Base-by-base conservation (phyloP, 1,140 invertebrate species). In the Cotesia vestalis region DNA sequence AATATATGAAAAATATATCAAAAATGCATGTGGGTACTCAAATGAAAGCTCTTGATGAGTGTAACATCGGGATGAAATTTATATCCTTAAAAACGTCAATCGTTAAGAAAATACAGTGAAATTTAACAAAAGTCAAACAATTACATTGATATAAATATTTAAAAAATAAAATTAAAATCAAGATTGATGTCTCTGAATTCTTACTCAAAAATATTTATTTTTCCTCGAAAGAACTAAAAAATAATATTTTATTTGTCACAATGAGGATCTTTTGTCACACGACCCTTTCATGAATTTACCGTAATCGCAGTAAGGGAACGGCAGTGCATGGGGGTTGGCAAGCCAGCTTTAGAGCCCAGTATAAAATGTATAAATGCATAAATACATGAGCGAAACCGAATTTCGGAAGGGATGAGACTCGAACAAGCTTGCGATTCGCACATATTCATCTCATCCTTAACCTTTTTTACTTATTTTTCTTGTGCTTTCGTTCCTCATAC, bases 281-380 rank as follows among this genome's bases (percentile, higher is more conserved):
- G 69, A 71, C 69, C 62, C 61, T 71, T 71, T 71, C 69, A 57
- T 71, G 69, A 71, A 35, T 70, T 62, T 61, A 4, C 17, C 36
- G 17, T 46, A 46, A 46, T 46, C 40, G 40, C 11, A 46, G 40
- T 46, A 46, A 46, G 40, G 40, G 40, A 9, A 46, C 6, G 40
- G 40, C 6, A 46, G 40, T 46, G 40, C 40, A 46, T 46, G 40
- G 69, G 52, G 14, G 60, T 40, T 61, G 53, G 20, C 11, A 35
- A 20, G 63, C 34, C 35, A 59, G 53, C 55, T 40, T 57, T 53
- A 71, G 74, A 78, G 76, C 70, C 79, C 74, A 76, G 76, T 78
- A 75, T 69, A 83, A 86, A 85, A 85, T 80, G 76, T 78, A 75
- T 69, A 83, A 86, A 85, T 85, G 81, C 83, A 86, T 85, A 86